These are phyloP conservation scores for Eilema depressum DNA, from an alignment of 2,888 invertebrate species.

Conservation along the genomic window DNA sequence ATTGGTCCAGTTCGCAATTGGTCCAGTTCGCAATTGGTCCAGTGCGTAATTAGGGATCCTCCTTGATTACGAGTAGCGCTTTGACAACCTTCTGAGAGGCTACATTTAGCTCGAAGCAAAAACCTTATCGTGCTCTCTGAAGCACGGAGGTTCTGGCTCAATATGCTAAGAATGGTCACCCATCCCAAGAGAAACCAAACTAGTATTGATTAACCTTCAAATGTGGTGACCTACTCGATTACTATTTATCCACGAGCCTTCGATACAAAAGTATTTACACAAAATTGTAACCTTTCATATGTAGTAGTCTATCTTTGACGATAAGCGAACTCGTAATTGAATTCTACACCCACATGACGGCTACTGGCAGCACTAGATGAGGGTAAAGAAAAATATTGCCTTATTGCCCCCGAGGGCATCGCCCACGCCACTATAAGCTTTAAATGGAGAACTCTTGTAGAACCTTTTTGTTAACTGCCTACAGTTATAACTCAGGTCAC, in stretches of 20 bases:
- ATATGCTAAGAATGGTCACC: too few species aligned
- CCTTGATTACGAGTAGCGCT: too few species aligned
- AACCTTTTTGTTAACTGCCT: constrained; percentile 1
- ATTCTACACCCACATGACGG: background rate
- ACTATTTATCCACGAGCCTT: too few species aligned
- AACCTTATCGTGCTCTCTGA: too few species aligned
- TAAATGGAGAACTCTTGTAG: constrained; percentile 5
- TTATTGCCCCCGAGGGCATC: background rate
- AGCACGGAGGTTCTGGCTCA: too few species aligned
- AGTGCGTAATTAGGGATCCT: too few species aligned
- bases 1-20: too few species aligned
- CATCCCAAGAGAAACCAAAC: too few species aligned
- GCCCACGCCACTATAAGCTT: background rate
- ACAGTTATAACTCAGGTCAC: background rate
- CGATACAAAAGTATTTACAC: background rate
- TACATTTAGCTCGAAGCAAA: too few species aligned
- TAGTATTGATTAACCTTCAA: background rate
- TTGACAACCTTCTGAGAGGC: too few species aligned
- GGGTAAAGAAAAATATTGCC: constrained; percentile 1
- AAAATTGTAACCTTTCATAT: background rate
- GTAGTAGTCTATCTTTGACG: background rate
- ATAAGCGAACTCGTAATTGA: background rate
- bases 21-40: too few species aligned
- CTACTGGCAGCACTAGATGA: background rate
- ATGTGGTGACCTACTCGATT: too few species aligned